A percentile compares a stretch with the other conserved stretches of the same genome.
These are phyloP conservation scores for Polyommatus icarus DNA, from an alignment of 2,888 invertebrate genomes.

Conservation along the genomic window DNA sequence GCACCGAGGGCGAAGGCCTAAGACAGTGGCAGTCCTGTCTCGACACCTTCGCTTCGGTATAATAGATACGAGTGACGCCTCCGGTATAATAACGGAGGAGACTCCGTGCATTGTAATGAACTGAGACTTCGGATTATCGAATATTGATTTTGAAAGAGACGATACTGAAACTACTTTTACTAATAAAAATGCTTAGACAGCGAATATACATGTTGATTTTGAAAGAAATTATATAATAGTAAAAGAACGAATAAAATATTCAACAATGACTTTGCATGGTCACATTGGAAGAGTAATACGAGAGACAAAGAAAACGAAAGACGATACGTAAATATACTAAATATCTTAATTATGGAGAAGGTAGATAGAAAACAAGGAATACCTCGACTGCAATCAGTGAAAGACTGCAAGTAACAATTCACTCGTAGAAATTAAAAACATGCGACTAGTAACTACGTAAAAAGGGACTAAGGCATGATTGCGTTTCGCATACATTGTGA, in stretches of 20 bases:
- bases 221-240: no score
- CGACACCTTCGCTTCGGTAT: slow-evolving; percentile 62
- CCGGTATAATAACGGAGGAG: slow-evolving; percentile 17
- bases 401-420: not conserved
- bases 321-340: no score
- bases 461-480: slow-evolving; percentile 11
- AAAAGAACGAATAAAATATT: no score
- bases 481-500: slow-evolving; percentile 6
- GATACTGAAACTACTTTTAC: not conserved
- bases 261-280: no score
- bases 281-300: not conserved
- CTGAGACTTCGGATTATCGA: not conserved
- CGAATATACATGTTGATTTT: no score
- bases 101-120: slow-evolving; percentile 8
- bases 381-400: not conserved
- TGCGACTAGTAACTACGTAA: not conserved
- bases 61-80: slow-evolving; percentile 29
- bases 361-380: not conserved
- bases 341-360: not conserved
- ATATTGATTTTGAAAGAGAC: not conserved
- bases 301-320: not conserved
- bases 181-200: no score
- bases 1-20: slow-evolving; percentile 55
- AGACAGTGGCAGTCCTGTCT: slow-evolving; percentile 72
- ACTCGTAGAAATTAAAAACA: not conserved